Base-by-base conservation (phyloP, 1,140 invertebrate genomes). In the Drosophila teissieri region DNA sequence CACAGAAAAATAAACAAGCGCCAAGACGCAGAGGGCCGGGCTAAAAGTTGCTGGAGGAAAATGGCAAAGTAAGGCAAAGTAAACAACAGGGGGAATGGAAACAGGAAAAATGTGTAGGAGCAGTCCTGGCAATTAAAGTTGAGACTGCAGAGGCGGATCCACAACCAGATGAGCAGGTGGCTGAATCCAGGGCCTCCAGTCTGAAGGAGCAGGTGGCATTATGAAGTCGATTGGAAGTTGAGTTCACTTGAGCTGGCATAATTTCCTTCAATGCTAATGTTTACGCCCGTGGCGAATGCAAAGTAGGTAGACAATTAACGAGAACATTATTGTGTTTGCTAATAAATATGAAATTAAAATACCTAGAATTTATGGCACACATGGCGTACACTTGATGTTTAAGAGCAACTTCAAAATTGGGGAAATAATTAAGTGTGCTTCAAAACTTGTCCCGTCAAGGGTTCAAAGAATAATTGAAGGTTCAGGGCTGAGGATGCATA, bases 221-320 rank as follows among this genome's bases (percentile, higher is more conserved):
- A 72, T 72, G 68, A 57, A 72, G 68, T 72, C 68, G 68, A 72
- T 72, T 70, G 68, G 65, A 72, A 72, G 68, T 70, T 72, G 61
- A 68, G 61, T 68, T 65, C 64, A 65, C 64, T 68, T 65, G 64
- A 68, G 64, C 62, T 22, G 65, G 44, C 70, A 72, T 70, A 70
- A 72, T 72, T 72, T 70, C 51, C 45, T 69, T 69, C 56, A 56
- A 72, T 72, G 68, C 70, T 70, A 49, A 46, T 61, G 68, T 61
- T 72, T 17, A 36, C 42, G 24, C 44, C 34, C 17, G 0, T 4
- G 65, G 37, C 24, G 37, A 14, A 49, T 57, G 53, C 64, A 58
- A 46, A 72, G 46, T 45, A 60, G 22, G 42, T 56, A 57, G 48
- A 36, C 73, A 73, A 73, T 73, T 45, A 60, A 58, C 54, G 44